phyloP scores from a whole-genome alignment of 2,797 vertebrate genomes.

The Myotis findleyi region DNA sequence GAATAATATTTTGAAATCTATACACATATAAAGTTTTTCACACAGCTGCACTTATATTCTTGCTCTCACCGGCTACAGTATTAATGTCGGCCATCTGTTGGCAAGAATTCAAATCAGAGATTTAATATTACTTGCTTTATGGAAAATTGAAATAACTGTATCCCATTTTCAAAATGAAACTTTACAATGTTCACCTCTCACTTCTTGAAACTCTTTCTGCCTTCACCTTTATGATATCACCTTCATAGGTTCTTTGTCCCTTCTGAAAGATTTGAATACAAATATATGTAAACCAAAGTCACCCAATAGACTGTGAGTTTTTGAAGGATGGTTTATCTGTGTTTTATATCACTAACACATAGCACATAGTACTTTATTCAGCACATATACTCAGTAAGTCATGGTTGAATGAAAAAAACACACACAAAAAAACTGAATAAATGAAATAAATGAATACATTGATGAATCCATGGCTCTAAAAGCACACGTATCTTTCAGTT shows the following conservation, averaged over 20 bases:
- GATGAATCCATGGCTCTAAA: background rate
- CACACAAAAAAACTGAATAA: background rate
- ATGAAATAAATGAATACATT: background rate
- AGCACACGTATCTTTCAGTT: background rate
- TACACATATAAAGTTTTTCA: background rate
- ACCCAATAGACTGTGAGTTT: background rate
- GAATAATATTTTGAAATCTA: background rate
- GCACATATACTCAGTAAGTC: background rate
- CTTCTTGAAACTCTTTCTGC: background rate
- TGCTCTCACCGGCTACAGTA: background rate
- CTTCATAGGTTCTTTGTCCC: background rate
- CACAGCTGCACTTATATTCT: background rate
- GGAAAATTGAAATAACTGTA: background rate
- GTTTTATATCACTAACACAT: background rate
- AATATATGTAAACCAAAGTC: background rate
- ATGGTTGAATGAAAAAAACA: background rate
- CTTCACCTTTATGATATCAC: background rate
- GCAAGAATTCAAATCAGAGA: slow-evolving; percentile 2
- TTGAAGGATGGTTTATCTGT: background rate
- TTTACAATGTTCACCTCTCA: background rate
- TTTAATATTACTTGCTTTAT: background rate
- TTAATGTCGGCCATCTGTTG: background rate
- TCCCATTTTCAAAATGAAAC: background rate
- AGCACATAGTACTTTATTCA: background rate
- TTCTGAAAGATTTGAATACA: background rate